Conservation (phyloP, 1,140 invertebrate genomes). For the Ctenoplectra terminalis region DNA sequence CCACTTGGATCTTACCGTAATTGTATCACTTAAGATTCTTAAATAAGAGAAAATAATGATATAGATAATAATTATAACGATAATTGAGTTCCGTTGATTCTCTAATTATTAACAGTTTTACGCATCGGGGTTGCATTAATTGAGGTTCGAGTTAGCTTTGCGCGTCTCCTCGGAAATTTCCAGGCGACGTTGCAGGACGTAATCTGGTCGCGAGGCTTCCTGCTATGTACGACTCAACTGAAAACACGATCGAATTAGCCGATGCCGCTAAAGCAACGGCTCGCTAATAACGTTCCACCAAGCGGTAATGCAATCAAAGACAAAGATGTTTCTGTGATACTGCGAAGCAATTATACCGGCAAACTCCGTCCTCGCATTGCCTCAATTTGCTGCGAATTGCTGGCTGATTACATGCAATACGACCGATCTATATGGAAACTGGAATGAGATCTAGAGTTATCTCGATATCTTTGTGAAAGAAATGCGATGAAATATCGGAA, state of each 20-base stretch:
- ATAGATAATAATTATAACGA: too few species aligned
- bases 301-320: constrained; percentile 42
- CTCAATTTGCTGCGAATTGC: too few species aligned
- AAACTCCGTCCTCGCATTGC: neutral
- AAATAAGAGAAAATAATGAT: too few species aligned
- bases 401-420: neutral
- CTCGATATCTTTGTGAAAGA: neutral
- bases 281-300: constrained; percentile 37
- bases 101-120: neutral
- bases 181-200: neutral
- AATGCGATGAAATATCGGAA: neutral
- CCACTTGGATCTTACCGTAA: too few species aligned
- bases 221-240: neutral
- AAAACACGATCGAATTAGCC: constrained; percentile 56
- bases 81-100: neutral
- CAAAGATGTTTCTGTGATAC: constrained; percentile 14
- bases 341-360: constrained; percentile 15
- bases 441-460: neutral
- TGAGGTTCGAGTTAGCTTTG: neutral
- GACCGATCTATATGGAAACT: constrained; percentile 5
- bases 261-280: neutral
- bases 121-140: neutral
- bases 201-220: neutral
- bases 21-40: too few species aligned
- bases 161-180: neutral